phyloP scores from a whole-genome alignment of 1,140 invertebrate species.

The Melanaphis sacchari region DNA sequence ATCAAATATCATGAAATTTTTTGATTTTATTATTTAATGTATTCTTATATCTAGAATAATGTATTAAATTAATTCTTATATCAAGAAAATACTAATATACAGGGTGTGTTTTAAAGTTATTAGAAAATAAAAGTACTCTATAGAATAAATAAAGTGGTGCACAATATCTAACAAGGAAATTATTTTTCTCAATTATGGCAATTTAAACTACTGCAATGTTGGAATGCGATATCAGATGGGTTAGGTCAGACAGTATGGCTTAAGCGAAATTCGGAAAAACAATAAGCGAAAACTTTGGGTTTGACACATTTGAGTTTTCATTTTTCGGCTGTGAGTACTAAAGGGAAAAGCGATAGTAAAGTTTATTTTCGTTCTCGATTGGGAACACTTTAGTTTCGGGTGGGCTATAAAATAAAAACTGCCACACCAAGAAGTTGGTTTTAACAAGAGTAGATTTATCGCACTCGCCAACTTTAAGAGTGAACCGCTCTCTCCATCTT shows the following conservation, averaged over 20 bases:
- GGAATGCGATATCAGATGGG: background rate
- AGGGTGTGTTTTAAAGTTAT: background rate
- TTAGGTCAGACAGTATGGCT: background rate
- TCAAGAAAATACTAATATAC: background rate
- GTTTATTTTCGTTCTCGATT: slow-evolving; percentile 34
- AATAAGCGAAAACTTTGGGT: background rate
- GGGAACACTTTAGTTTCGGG: slow-evolving; percentile 27
- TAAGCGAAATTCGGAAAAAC: background rate
- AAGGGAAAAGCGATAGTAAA: slow-evolving; percentile 25
- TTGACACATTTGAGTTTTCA: slow-evolving; percentile 21
- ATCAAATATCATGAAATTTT: background rate
- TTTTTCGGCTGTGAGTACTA: background rate
- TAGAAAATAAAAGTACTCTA: background rate
- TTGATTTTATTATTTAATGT: background rate
- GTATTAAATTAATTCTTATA: no score
- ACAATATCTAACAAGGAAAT: background rate
- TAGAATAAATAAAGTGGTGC: background rate
- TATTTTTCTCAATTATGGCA: background rate
- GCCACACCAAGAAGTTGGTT: slow-evolving; percentile 30
- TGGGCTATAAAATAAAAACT: slow-evolving; percentile 46
- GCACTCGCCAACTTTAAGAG: slow-evolving; percentile 12
- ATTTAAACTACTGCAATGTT: background rate
- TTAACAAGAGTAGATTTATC: slow-evolving; percentile 51
- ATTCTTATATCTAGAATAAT: no score
- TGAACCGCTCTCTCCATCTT: background rate